Conservation (phyloP, 2,888 invertebrate genomes). For the Pollenia amentaria region DNA sequence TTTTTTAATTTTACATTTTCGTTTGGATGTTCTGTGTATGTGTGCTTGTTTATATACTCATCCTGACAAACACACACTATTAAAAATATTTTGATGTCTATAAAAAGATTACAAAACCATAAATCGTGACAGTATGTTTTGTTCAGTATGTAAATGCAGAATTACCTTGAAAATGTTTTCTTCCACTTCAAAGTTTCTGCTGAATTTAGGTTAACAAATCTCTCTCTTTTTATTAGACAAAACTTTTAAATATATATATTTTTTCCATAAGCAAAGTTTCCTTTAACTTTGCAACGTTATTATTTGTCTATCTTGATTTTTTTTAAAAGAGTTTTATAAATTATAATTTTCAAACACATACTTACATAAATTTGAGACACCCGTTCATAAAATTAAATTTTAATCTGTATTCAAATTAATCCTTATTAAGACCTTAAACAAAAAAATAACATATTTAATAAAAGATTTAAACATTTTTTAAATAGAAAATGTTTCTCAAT, state of each 20-base stretch:
- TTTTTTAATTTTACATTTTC: conserved; percentile 17
- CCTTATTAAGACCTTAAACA: too few relatives aligned
- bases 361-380: too few relatives aligned
- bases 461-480: too few relatives aligned
- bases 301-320: too few relatives aligned
- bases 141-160: conserved; percentile 34
- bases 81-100: conserved; percentile 8
- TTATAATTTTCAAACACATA: too few relatives aligned
- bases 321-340: too few relatives aligned
- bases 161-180: conserved; percentile 63
- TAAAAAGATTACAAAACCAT: conserved; percentile 45
- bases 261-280: too few relatives aligned
- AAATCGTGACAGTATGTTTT: conserved; percentile 57
- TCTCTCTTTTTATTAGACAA: not conserved
- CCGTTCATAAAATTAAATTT: too few relatives aligned
- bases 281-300: too few relatives aligned
- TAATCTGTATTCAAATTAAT: too few relatives aligned
- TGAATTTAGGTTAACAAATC: conserved; percentile 46
- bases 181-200: conserved; percentile 26
- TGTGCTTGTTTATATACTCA: conserved; percentile 45
- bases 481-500: too few relatives aligned
- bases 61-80: not conserved
- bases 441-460: too few relatives aligned
- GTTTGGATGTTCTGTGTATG: not conserved
- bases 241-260: not conserved